Base-by-base conservation (phyloP, 1,140 invertebrate species). In the Antheraea pernyi region DNA sequence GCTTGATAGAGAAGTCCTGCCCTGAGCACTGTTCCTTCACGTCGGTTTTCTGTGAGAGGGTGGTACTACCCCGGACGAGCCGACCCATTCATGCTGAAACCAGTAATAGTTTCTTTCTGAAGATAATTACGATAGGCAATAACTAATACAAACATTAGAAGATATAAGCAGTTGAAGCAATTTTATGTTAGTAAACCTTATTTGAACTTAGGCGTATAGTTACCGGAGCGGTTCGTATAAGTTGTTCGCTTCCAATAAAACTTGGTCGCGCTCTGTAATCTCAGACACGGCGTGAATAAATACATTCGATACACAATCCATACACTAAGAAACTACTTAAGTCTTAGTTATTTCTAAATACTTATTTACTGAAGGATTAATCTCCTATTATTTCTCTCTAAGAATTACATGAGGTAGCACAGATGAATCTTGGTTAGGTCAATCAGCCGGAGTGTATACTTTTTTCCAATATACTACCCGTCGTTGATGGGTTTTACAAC, bases 191-290 rank as follows among this genome's bases (percentile, higher is more conserved):
- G 9, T 13, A 13, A 53, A 53, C 16, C 46, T 53, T 53, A 53
- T 53, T 72, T 62, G 66, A 76, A 80, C 67, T 81, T 67, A 53
- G 73, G 68, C 66, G 46, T n/a, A n/a, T 4, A 65, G 64, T 65
- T 64, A 37, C 30, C n/a, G 61, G 19, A 65, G 64, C 19, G 42
- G 64, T 19, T 19, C 19, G 37, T 18, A 42, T 81, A 88, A 75
- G 84, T 84, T 76, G 77, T 78, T 48, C 77, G 80, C 77, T 79
- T 74, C 81, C 80, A 85, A 84, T 88, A 86, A 86, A 88, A 88
- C 80, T 88, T 86, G 75, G 69, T 42, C 48, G 59, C 59, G 68
- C 59, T 67, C 70, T 48, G 77, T 76, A 78, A 88, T 84, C 80
- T 85, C 74, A 75, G 72, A 83, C 77, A 78, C 68, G 82, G 72